phyloP scores from a whole-genome alignment of 2,113 vertebrate species.

The Ancistrus triradiatus region DNA sequence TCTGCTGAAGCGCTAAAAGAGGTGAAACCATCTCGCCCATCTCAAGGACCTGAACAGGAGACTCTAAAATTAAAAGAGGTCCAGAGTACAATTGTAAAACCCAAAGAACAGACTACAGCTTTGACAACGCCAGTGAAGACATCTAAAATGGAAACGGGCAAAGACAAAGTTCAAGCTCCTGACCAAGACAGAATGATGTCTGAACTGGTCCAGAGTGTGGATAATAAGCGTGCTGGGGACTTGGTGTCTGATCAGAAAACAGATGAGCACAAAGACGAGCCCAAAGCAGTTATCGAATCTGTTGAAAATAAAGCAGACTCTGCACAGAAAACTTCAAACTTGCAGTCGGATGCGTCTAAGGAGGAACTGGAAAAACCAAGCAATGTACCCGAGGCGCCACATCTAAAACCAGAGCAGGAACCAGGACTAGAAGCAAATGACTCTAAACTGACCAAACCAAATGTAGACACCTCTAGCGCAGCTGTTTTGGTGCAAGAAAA shows the following conservation, averaged over 20 bases:
- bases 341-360: background rate
- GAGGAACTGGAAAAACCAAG: background rate
- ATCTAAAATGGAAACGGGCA: too few relatives aligned
- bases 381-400: too few relatives aligned
- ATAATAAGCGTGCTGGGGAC: background rate
- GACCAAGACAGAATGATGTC: too few relatives aligned
- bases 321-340: background rate
- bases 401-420: constrained; percentile 10
- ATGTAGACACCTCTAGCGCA: constrained; percentile 10
- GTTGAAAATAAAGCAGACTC: background rate
- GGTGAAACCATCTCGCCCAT: background rate
- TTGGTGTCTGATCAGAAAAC: constrained; percentile 4
- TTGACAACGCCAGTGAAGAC: too few relatives aligned
- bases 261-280: background rate
- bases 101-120: too few relatives aligned
- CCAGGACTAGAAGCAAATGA: constrained; percentile 29
- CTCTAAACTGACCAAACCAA: constrained; percentile 28
- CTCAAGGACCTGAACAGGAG: background rate
- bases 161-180: too few relatives aligned
- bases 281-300: constrained; percentile 22
- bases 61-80: background rate
- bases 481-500: too few relatives aligned
- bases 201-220: constrained; percentile 3
- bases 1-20: background rate
- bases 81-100: too few relatives aligned